Evolutionary conservation across 2,888 invertebrate species (phyloP), one percentile per base, ranked within the genome.

Genomic region (Empis stercorea): DNA sequence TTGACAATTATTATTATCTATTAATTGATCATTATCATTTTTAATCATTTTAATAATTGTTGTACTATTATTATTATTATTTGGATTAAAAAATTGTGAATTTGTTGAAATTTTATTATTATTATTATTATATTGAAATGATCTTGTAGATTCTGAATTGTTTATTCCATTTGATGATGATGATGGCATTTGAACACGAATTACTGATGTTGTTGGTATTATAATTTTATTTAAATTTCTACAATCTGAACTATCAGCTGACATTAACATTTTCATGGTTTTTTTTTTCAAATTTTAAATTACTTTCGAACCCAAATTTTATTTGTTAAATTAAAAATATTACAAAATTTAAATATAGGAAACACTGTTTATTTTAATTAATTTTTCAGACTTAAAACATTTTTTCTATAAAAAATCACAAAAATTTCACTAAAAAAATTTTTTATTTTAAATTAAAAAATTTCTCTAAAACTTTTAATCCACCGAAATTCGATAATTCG

Each of bases 221-320:
- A 48, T 51, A 45, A 46, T 51, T 48, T 46, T 48, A 46, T 40
- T 49, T 47, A 49, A 54, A 58, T 60, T 59, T 52, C 60, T 61
- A 58, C 65, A 64, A 58, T 65, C 64, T 43, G 69, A 69, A 57
- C 68, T 69, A 60, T 70, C 68, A 48, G 69, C 68, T 53, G 68
- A 68, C 68, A 69, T 68, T 45, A 69, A 59, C 66, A 70, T 68
- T 23, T 39, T 39, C n/a, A n/a, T 17, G 13, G 10, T 39, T 39
- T n/a, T 17, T 39, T 13, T 11, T 23, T 13, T 39, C 23, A 5
- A 39, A 23, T 39, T 20, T 1, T 17, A 39, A 10, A 39, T 34
- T 34, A 49, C 46, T 51, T 42, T 48, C 46, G 48, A 32, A 30
- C 42, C 3, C 9, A 32, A 32, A n/a, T 34, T 34, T 34, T n/a